These are phyloP conservation scores for Melanotaenia boesemani DNA, from an alignment of 2,797 vertebrate genomes.

Conservation along the genomic window DNA sequence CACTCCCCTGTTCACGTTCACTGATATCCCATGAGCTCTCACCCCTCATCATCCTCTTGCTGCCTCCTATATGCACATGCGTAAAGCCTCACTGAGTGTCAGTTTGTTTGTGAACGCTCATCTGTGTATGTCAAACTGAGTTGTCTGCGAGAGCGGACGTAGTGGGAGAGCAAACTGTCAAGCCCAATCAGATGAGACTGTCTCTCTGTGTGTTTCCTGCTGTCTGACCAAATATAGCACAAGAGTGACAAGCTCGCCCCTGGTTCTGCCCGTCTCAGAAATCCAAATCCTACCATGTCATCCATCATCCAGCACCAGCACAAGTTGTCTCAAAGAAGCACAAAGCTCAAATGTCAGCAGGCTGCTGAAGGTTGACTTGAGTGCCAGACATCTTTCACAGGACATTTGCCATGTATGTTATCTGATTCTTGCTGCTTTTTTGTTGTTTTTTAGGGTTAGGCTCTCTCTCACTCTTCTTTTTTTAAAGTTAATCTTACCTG, in stretches of 20 bases:
- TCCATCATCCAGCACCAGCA: constrained; percentile 45
- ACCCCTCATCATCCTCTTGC: constrained; percentile 47
- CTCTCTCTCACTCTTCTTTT: neutral
- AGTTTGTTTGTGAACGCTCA: constrained; percentile 54
- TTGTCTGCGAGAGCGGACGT: constrained; percentile 55
- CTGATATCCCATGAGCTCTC: constrained; percentile 65
- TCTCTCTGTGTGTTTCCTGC: constrained; percentile 67
- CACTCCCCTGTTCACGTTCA: constrained; percentile 51
- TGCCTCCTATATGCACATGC: constrained; percentile 16
- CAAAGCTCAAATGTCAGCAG: constrained; percentile 43
- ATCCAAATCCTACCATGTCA: constrained; percentile 68
- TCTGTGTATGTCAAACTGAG: constrained; percentile 52
- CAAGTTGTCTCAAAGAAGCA: constrained; percentile 50
- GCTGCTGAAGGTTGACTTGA: constrained; percentile 33
- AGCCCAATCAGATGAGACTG: constrained; percentile 69
- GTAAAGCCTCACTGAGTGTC: constrained; percentile 39
- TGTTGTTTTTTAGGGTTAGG: neutral
- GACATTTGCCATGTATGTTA: constrained; percentile 33
- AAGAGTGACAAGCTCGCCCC: constrained; percentile 67
- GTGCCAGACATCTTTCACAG: constrained; percentile 32
- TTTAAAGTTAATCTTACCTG: neutral
- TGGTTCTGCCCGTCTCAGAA: constrained; percentile 61
- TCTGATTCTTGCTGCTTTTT: constrained; percentile 37
- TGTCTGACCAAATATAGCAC: constrained; percentile 80
- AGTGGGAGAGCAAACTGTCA: constrained; percentile 73